Evolutionary conservation across 2,797 vertebrate species (phyloP), one percentile per base, ranked within the genome.

Genomic region (Thamnophis elegans): DNA sequence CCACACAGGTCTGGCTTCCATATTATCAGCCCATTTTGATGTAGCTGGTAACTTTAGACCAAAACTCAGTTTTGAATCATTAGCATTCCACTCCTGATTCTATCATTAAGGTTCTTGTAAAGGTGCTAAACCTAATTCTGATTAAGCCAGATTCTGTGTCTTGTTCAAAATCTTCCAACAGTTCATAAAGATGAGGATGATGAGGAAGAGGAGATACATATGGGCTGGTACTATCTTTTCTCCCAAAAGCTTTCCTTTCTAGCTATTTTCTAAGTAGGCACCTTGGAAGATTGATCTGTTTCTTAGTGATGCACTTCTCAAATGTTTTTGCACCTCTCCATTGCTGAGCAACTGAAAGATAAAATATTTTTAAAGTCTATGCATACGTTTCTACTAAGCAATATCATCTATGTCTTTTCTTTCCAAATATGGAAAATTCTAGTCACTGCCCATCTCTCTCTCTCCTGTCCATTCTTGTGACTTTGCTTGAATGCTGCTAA

Each of bases 261-360:
- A 59, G 65, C 85, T 73, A 58, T 85, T 86, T 42, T 47, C 32
- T 85, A 94, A 90, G 90, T 93, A 95, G 95, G 93, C 56, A 91
- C 62, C 60, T 92, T 91, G 78, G 78, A 91, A 91, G 89, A 58
- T n/a, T 32, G 36, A 60, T 42, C 47, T 65, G 73, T 89, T 92
- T 91, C 89, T 73, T 25, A 26, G 82, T 32, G 60, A 87, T 86
- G 82, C 42, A 91, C 93, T 93, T 53, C 3, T 0, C 95, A 94
- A 96, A 89, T 58, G 60, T 87, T 94, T 73, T 68, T 62, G 4
- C 91, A 9, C 20, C 62, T 10, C 54, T 55, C 22, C 54, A 90
- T 55, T 1, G 89, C 0, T 8, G 0, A 93, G 90, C 90, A 54
- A 32, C 42, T 59, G 3, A 59, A 36, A 25, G 42, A 5, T 16